Evolutionary conservation across 2,113 vertebrate genomes (phyloP), one percentile per base, ranked within the genome.

Genomic region (Notarius quadriscutis): DNA sequence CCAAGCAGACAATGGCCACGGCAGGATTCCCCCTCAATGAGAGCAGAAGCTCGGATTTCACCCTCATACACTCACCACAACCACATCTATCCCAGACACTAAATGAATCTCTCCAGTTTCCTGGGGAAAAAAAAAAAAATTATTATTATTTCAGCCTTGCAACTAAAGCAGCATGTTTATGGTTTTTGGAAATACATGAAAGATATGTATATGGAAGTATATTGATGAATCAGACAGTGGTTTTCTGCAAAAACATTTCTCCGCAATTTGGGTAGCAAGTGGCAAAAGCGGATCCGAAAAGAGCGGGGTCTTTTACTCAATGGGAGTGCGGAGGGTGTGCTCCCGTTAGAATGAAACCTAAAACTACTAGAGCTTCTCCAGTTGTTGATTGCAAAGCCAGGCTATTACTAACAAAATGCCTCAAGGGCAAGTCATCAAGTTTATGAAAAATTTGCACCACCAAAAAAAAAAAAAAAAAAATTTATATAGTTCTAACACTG

Each of bases 1-100:
- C 89, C 86, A 89, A 83, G 74, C 86, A 65, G 83, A 85, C 85
- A 88, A 90, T 89, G 80, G 84, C 79, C 88, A 89, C 72, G 77
- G 84, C 84, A 78, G 84, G 86, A 88, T 79, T 78, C 87, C 90
- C 78, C 55, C 63, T 81, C 82, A 41, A 60, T 41, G 65, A 87
- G 72, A 85, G 83, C 74, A 74, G 27, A 82, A 80, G 72, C 75
- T 88, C 86, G 51, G 34, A 84, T 87, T 88, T 84, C 87, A 87
- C n/a, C 51, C 83, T 84, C 58, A 8, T 65, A 57, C 87, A 58
- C 77, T 84, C 51, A 63, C 69, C 84, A 75, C 17, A 53, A 84
- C 34, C 85, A 86, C 80, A 27, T 75, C 83, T 65, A 71, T 71
- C 65, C 82, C 82, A 71, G 74, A 74, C 25, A 58, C 83, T 57